Evolutionary conservation across 1,140 invertebrate species (phyloP), one percentile per base, ranked within the genome.

Genomic region (Euschistus heros): DNA sequence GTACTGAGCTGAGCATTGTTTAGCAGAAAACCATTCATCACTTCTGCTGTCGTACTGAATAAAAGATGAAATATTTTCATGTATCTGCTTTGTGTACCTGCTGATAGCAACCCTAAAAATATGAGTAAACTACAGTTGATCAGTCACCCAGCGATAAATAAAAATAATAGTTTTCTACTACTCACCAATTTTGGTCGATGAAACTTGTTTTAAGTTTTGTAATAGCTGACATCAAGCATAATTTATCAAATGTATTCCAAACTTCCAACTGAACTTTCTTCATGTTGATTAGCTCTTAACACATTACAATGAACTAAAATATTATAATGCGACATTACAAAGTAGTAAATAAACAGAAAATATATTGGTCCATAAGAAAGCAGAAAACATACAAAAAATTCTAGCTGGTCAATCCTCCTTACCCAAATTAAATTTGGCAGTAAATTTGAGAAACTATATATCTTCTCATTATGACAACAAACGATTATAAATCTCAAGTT

Each of bases 1-100:
- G 77, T 95, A 97, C 72, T 96, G 93, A 0, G 88, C 81, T 0
- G 91, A 91, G 80, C 93, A 96, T 70, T 91, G 86, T 75, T 92
- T 94, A 72, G 91, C 89, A 0, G 90, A 92, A 74, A 92, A 95
- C 89, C 91, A 96, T 74, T 96, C 92, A 0, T 79, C 71, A 1
- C 92, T 89, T 65, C 89, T 76, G 64, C 85, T 85, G 61, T 82
- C 80, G 70, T 94, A 89, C 0, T 83, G 82, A 18, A 52, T 52
- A 82, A 85, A 66, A 77, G 83, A 50, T 24, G 22, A 22, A 8
- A 46, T 63, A 18, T 5, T 52, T 6, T 52, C 47, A 52, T 52
- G n/a, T 52, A 52, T 6, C 10, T 13, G 47, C 47, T 18, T 52
- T 52, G 47, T 52, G n/a, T 52, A 18, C 5, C n/a, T 8, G 20